phyloP scores from a whole-genome alignment of 2,797 vertebrate genomes.

The Steatocranus sp. region DNA sequence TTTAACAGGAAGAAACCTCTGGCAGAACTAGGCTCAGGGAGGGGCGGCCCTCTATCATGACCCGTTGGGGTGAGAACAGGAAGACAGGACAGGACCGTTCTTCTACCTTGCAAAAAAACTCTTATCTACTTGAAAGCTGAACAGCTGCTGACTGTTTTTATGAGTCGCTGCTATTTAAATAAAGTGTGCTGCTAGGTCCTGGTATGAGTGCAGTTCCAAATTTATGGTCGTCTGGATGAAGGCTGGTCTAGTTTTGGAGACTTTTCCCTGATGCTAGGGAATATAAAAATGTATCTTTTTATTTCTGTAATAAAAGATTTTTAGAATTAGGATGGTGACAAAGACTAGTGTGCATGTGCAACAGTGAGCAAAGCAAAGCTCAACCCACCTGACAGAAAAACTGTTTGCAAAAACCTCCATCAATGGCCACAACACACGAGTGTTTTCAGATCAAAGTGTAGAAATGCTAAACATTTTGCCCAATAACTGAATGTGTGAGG shows the following conservation, averaged over 20 bases:
- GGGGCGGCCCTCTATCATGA: neutral
- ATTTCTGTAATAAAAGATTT: neutral
- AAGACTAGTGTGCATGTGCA: neutral
- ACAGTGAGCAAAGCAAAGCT: neutral
- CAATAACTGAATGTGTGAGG: neutral
- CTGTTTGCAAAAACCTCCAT: neutral
- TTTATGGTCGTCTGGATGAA: neutral
- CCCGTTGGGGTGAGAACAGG: neutral
- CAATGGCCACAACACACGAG: neutral
- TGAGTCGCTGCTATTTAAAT: neutral
- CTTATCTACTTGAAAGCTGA: neutral
- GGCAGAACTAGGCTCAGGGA: neutral
- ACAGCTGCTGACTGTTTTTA: neutral
- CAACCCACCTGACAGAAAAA: neutral
- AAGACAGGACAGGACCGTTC: neutral
- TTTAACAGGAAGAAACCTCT: neutral
- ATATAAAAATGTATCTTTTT: neutral
- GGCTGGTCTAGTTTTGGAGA: neutral
- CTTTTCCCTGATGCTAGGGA: neutral
- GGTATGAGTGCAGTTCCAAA: neutral
- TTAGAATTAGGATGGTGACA: fast-evolving
- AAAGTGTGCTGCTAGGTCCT: neutral
- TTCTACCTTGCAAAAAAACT: neutral
- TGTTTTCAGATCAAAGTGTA: neutral
- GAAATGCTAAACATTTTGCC: neutral